Conservation (phyloP, 2,113 vertebrate species). For the Elephantulus edwardii region DNA sequence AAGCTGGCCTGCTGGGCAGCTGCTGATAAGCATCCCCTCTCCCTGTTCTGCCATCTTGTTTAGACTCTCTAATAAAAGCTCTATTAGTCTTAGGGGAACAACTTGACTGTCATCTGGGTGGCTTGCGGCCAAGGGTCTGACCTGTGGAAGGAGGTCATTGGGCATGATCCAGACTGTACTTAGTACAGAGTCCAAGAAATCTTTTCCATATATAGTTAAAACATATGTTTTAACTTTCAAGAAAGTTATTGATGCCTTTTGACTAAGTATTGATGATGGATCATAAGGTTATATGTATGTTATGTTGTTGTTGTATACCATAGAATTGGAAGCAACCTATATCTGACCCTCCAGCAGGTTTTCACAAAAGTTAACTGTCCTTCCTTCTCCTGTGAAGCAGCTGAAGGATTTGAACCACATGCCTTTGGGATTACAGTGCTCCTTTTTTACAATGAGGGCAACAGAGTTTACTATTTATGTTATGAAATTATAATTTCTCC, state of each 20-base stretch:
- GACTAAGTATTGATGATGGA: constrained; percentile 17
- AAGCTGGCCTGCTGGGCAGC: constrained; percentile 13
- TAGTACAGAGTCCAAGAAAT: not conserved
- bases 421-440: too few species aligned
- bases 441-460: too few species aligned
- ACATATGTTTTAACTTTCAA: not conserved
- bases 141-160: not conserved
- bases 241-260: constrained; percentile 19
- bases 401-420: too few species aligned
- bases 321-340: too few species aligned
- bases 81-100: not conserved
- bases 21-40: not conserved
- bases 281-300: too few species aligned
- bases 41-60: constrained; percentile 15
- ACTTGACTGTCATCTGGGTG: not conserved
- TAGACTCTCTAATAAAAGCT: constrained; percentile 4
- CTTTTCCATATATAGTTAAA: not conserved
- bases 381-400: too few species aligned
- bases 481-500: constrained; percentile 32
- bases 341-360: too few species aligned
- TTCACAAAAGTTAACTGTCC: too few species aligned
- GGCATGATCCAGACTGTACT: not conserved
- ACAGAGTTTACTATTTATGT: not conserved
- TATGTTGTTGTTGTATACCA: too few species aligned
- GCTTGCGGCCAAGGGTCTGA: not conserved